Evolutionary conservation across 2,797 vertebrate genomes (phyloP).

Genomic region (Poecilia wingei): DNA sequence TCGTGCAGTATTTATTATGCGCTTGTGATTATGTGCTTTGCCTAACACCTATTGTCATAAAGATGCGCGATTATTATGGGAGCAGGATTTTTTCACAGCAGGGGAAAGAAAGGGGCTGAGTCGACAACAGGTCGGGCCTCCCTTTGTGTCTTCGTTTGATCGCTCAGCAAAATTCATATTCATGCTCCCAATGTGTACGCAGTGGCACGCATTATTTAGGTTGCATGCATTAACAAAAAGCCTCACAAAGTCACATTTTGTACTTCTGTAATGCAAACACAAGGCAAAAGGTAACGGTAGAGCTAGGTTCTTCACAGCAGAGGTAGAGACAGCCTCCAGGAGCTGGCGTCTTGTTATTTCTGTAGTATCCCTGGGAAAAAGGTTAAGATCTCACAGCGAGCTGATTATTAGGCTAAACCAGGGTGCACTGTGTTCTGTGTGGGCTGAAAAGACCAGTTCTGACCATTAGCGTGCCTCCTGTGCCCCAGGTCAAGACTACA

Average conservation of each 20-base stretch:
- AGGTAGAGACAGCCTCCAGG: conserved; percentile 50
- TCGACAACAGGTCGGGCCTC: conserved; percentile 74
- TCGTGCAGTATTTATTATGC: conserved; percentile 50
- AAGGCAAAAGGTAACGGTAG: conserved; percentile 21
- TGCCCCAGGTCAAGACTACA: conserved; percentile 33
- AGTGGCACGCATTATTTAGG: conserved; percentile 61
- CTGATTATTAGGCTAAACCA: conserved; percentile 67
- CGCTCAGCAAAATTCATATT: conserved; percentile 71
- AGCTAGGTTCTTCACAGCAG: conserved; percentile 37
- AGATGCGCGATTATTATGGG: conserved; percentile 75
- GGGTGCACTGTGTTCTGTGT: conserved; percentile 60
- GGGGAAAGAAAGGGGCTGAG: conserved; percentile 66
- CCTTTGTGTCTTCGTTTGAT: conserved; percentile 73
- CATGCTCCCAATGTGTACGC: conserved; percentile 67
- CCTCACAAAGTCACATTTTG: conserved; percentile 9
- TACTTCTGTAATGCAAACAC: conserved; percentile 25
- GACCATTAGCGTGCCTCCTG: conserved; percentile 59
- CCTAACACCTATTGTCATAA: conserved; percentile 76
- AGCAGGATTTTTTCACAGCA: conserved; percentile 70
- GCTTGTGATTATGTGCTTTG: conserved; percentile 65
- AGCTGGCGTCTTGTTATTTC: conserved; percentile 67
- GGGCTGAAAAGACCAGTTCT: conserved; percentile 63
- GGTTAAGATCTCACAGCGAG: conserved; percentile 65
- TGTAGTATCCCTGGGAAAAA: conserved; percentile 63
- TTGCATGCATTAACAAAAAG: conserved; percentile 55